Base-by-base conservation (phyloP, 2,113 vertebrate genomes). In the Prietella phreatophila region DNA sequence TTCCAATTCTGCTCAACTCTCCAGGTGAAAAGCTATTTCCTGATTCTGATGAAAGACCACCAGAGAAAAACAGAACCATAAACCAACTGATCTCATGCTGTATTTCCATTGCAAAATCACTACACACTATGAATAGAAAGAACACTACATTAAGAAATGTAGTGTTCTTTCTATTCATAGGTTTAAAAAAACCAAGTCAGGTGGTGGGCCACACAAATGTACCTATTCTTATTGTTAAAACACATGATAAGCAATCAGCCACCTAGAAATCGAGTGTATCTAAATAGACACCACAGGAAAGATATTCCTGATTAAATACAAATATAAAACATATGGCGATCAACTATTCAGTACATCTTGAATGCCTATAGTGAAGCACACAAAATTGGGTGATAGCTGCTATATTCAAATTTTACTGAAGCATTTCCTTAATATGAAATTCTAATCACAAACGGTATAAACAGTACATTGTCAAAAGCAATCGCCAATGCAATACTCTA, bases 21-120 rank as follows among this genome's bases (percentile, higher is more conserved):
- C 7, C 60, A 81, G 85, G 61, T 81, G n/a, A 86, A 86, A 86
- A 39, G 61, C 13, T 80, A 81, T 86, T 86, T 81, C 85, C 61
- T 81, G 84, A 85, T 76, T 76, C 33, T 85, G 79, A 87, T 82
- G 36, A 67, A 87, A 87, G 53, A 82, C 61, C 36, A 82, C 69
- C 30, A 39, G 50, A 61, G 61, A 69, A 22, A 71, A 69, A 33
- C 61, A 81, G 78, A 81, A 58, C 3, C n/a, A 60, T 6, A 33
- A 86, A 6, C 78, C 53, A 71, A 82, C 47, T 36, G 47, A 69
- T 33, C 47, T 56, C 9, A 36, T 73, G 65, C 63, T 53, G 47
- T 63, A 78, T 69, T 56, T 58, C 0, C 30, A 69, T 30, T 69
- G 61, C 75, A 33, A 30, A 39, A 61, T 30, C 58, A n/a, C 20